A percentile compares a stretch with the other conserved stretches of the same genome.
Evolutionary conservation across 2,797 vertebrate species (phyloP).

Genomic region (Pygocentrus nattereri): DNA sequence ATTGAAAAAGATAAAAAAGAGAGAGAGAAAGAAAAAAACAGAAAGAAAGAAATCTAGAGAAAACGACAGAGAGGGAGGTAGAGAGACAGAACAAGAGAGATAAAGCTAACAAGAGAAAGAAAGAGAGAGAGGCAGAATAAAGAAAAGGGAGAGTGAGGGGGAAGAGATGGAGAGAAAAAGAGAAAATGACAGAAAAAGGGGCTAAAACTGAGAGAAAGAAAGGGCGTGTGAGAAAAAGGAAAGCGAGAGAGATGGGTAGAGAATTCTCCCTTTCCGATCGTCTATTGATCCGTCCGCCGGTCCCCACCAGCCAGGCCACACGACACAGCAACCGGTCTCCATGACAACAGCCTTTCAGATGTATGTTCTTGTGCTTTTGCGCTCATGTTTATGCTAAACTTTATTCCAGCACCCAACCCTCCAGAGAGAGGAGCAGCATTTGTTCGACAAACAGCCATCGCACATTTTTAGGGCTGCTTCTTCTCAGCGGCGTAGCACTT

Average conservation of each 20-base stretch:
- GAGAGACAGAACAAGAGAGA: not conserved
- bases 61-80: not conserved
- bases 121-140: not conserved
- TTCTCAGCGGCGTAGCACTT: not conserved
- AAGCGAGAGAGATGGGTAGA: not conserved
- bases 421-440: conserved; percentile 22
- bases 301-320: conserved; percentile 67
- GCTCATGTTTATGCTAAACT: conserved; percentile 56
- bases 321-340: conserved; percentile 75
- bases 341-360: conserved; percentile 72
- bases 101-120: not conserved
- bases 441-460: conserved; percentile 32
- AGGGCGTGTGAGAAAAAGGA: not conserved
- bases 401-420: conserved; percentile 17
- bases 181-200: not conserved
- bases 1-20: too few species aligned
- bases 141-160: not conserved
- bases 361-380: conserved; percentile 56
- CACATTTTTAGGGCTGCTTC: not conserved
- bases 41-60: too few species aligned
- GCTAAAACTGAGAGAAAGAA: not conserved
- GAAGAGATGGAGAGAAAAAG: not conserved
- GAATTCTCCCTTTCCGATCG: conserved; percentile 40
- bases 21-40: too few species aligned
- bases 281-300: conserved; percentile 47